Conservation (phyloP, 2,888 invertebrate species). For the Alloplasta piceator region DNA sequence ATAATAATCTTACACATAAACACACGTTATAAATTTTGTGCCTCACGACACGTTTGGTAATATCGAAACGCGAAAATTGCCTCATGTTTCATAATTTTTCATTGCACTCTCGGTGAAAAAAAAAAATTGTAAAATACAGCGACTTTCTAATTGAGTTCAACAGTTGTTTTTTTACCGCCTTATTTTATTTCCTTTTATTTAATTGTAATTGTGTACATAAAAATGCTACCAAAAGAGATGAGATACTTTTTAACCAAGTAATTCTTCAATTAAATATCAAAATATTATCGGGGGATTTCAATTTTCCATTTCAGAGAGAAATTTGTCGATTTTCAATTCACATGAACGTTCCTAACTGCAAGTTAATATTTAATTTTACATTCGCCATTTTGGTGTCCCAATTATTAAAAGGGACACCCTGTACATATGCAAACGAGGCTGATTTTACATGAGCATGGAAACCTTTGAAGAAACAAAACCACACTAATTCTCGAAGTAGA, state of each 20-base stretch:
- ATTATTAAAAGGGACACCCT: no score
- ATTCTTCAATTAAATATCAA: no score
- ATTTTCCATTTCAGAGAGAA: no score
- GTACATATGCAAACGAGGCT: not conserved
- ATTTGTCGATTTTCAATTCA: no score
- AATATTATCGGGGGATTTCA: no score
- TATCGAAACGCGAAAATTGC: conserved; percentile 38
- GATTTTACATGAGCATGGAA: conserved; percentile 3
- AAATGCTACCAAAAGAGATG: no score
- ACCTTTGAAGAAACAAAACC: conserved; percentile 26
- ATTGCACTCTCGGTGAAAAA: not conserved
- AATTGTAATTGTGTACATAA: conserved; percentile 6
- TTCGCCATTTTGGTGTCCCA: no score
- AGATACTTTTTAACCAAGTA: no score
- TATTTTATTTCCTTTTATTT: conserved; percentile 6
- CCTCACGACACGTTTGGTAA: conserved; percentile 27
- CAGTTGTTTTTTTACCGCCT: not conserved
- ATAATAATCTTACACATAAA: not conserved
- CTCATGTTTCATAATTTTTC: conserved; percentile 34
- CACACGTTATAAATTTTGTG: conserved; percentile 1
- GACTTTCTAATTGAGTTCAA: conserved; percentile 40
- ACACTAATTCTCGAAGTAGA: conserved; percentile 14
- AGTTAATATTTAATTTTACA: no score
- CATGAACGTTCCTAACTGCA: no score
- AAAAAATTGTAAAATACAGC: not conserved